Evolutionary conservation across 2,113 vertebrate genomes (phyloP), one percentile per base, ranked within the genome.

Genomic region (Pithys albifrons): DNA sequence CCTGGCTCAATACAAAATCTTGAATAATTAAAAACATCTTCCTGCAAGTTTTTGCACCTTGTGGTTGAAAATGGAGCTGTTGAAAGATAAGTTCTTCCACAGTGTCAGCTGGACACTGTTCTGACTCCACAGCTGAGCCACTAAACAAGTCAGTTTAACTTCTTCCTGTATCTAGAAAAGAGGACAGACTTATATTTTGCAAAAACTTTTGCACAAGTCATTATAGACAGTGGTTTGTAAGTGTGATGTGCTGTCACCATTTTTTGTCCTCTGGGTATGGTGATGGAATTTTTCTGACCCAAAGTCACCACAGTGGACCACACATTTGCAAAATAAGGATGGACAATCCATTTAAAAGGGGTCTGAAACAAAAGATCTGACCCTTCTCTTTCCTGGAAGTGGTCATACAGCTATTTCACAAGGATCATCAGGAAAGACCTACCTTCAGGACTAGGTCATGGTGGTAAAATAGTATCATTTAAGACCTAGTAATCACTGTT

Each of bases 301-400:
- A 12, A 4, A 70, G 29, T 31, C 1, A 5, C 10, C 9, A 23
- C 0, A 0, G 27, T 19, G 23, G n/a, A 82, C 7, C 5, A 57
- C 0, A 2, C 28, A 22, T 70, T 71, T 67, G 19, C 52, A 82
- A 84, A 78, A 35, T 22, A 79, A 79, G 31, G 52, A 54, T 33
- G n/a, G 37, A 70, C 29, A 69, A 58, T 15, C 5, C 31, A 49
- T 82, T 52, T 70, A 46, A 91, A 96, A 41, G 14, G 28, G 4
- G 5, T 70, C 67, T 88, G 57, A 70, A 20, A n/a, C 16, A 52
- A 64, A 86, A 84, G 16, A 62, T 17, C 23, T 54, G 7, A 8
- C 24, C 39, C 19, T 74, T 93, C 67, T 77, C 28, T 71, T 35
- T 71, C 31, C 43, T 57, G 24, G 65, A 80, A 71, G 24, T 73